Evolutionary conservation across 2,888 invertebrate genomes (phyloP).

Genomic region (Coelopa pilipes): DNA sequence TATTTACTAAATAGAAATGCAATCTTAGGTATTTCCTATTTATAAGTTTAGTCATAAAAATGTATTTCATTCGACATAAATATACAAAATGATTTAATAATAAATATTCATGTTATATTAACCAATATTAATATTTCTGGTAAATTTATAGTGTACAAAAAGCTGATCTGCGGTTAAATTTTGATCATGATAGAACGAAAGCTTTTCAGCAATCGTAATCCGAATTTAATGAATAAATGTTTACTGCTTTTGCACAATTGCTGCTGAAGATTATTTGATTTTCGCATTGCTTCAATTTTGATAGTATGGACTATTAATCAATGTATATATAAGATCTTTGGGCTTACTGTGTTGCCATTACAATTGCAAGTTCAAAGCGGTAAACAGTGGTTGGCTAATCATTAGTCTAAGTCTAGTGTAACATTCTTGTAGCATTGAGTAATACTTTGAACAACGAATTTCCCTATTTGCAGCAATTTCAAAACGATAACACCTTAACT

Average conservation of each 20-base stretch:
- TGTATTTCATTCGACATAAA: constrained; percentile 16
- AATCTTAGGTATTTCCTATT: constrained; percentile 8
- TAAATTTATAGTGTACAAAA: not conserved
- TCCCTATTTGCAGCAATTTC: constrained; percentile 4
- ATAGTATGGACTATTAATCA: no score
- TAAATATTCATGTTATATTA: no score
- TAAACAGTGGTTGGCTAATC: no score
- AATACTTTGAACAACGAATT: not conserved
- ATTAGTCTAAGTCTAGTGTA: not conserved
- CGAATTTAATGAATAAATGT: not conserved
- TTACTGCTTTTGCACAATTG: no score
- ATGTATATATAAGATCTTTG: no score
- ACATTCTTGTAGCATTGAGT: not conserved
- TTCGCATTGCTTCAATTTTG: no score
- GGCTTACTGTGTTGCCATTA: no score
- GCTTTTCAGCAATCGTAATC: not conserved
- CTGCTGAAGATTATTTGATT: no score
- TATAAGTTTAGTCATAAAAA: constrained; percentile 19
- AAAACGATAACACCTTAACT: not conserved
- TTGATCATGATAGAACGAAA: not conserved
- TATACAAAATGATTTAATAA: constrained; percentile 9
- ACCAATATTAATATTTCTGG: not conserved
- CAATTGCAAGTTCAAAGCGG: no score
- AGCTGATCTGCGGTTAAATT: not conserved
- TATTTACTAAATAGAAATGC: constrained; percentile 26